These are phyloP conservation scores for Aldrovandia affinis DNA, from an alignment of 2,797 vertebrate genomes.

Conservation along the genomic window DNA sequence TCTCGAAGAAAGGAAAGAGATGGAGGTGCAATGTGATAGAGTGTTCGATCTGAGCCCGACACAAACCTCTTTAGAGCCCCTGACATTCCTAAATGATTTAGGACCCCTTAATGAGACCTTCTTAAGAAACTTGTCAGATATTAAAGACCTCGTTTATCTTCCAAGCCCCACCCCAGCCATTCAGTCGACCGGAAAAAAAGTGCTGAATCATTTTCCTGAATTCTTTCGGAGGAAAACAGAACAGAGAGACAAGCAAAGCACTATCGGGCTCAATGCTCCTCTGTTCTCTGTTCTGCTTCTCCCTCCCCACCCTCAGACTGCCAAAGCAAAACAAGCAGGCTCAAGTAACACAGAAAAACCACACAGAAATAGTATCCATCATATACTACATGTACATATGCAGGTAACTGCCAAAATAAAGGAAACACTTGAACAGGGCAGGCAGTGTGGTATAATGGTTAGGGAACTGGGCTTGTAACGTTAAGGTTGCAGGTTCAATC, in stretches of 20 bases:
- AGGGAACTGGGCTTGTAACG: too few species aligned
- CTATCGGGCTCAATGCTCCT: not conserved
- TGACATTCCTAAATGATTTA: constrained; percentile 45
- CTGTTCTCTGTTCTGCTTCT: not conserved
- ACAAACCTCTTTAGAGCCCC: constrained; percentile 36
- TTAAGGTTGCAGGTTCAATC: too few species aligned
- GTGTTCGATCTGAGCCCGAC: constrained; percentile 27
- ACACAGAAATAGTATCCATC: not conserved
- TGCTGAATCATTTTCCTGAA: constrained; percentile 38
- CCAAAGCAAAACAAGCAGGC: not conserved
- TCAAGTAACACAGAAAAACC: not conserved
- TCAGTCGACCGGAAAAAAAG: constrained; percentile 33
- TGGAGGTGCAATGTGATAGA: not conserved
- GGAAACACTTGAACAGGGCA: too few species aligned
- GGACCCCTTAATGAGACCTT: constrained; percentile 46
- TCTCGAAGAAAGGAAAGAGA: not conserved
- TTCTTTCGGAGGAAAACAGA: constrained; percentile 4
- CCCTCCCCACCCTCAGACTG: not conserved
- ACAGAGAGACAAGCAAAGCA: not conserved
- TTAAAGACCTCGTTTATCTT: constrained; percentile 53
- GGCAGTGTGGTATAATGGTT: too few species aligned
- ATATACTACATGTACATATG: not conserved
- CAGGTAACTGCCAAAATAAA: too few species aligned
- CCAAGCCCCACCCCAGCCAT: constrained; percentile 5
- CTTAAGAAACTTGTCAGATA: constrained; percentile 53